Base-by-base conservation (phyloP, 1,140 invertebrate species). In the Drosophila orosa region DNA sequence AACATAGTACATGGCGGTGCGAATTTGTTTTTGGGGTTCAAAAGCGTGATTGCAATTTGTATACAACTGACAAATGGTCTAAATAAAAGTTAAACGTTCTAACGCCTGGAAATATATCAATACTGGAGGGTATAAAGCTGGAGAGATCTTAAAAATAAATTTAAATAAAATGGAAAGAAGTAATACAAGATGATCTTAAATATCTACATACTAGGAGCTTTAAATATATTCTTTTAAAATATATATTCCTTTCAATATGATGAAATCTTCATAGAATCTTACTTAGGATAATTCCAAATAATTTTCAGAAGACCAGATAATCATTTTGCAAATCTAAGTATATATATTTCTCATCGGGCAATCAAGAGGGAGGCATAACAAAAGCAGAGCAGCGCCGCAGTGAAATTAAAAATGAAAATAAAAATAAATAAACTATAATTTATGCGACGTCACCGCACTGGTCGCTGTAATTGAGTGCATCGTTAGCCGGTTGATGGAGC, bases 381-480 rank as follows among this genome's bases (percentile, higher is more conserved):
- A 69, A 57, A 58, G 72, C 60, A 48, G 59, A 42, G 60, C 50
- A 42, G 44, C 29, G 35, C 25, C 58, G 58, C 71, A 54, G 19
- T 31, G 68, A 56, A 80, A 81, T 78, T 35, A 60, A 67, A 67
- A 47, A 59, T 37, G 63, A 60, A 79, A 79, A 67, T 60, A 50
- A 75, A 68, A 61, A 77, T 78, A 66, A 55, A 86, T 80, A 76
- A 84, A 76, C 74, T 82, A 83, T 86, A 86, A 87, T 87, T 86
- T 86, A 83, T 87, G 22, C 54, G 73, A 47, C 61, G 78, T 54
- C 57, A 68, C 42, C 66, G 80, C 48, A 56, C 58, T 60, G 58
- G 74, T 78, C 67, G 67, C 78, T 83, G 75, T 77, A 83, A 87
- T 86, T 87, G 83, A 87, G 83, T 86, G 83, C 83, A 87, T 86